These are phyloP conservation scores for Dendrocopos noguchii DNA, from an alignment of 2,113 vertebrate genomes.

Conservation along the genomic window DNA sequence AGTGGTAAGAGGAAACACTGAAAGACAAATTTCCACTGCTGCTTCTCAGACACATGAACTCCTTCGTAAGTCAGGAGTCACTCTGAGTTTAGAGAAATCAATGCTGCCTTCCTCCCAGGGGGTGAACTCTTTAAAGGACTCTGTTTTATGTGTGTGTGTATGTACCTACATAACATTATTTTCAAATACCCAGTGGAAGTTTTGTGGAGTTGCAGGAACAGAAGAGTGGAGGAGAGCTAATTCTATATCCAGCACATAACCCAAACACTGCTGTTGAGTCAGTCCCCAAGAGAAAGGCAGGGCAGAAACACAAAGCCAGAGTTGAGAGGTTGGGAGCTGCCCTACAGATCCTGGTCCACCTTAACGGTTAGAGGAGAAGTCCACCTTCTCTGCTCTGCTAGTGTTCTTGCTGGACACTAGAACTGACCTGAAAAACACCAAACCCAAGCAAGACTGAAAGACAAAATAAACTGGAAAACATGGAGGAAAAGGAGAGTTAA, in stretches of 20 bases:
- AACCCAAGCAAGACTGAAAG: neutral
- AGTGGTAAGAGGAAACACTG: conserved; percentile 40
- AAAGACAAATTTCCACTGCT: conserved; percentile 45
- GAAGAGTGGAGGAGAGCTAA: neutral
- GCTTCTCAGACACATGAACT: conserved; percentile 39
- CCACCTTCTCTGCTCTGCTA: neutral
- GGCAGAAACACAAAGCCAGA: neutral
- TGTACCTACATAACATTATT: conserved; percentile 7
- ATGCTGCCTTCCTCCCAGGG: conserved; percentile 9
- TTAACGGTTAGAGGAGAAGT: neutral
- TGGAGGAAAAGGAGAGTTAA: neutral
- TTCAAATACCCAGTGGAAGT: conserved; percentile 17
- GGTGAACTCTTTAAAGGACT: neutral
- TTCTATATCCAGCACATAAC: neutral
- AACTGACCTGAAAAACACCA: neutral
- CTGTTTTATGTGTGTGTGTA: neutral
- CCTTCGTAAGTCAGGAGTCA: conserved; percentile 41
- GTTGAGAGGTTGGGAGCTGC: neutral
- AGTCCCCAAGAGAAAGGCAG: neutral
- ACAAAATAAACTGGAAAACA: neutral
- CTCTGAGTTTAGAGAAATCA: conserved; percentile 30
- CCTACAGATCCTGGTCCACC: neutral
- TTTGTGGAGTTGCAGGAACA: neutral
- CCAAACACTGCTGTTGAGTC: neutral
- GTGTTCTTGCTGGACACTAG: neutral